These are phyloP conservation scores for Platyura marginata DNA, from an alignment of 1,140 invertebrate genomes.

Conservation along the genomic window DNA sequence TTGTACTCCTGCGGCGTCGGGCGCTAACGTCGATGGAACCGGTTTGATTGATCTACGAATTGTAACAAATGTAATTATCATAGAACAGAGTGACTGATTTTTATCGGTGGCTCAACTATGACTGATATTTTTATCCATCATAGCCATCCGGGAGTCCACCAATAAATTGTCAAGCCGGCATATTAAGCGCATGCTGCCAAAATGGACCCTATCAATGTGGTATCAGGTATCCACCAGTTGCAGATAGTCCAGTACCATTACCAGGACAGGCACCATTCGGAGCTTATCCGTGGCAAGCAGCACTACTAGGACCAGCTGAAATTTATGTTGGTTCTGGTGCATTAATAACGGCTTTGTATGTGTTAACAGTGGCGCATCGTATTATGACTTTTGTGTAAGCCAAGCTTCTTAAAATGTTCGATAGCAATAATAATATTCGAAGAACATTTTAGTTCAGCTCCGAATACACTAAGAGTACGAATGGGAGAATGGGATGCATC, in stretches of 20 bases:
- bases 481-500: constrained; percentile 49
- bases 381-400: constrained; percentile 37
- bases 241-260: constrained; percentile 8
- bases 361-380: constrained; percentile 50
- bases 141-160: background rate
- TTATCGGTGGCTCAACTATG: background rate
- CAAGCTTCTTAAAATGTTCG: too few relatives aligned
- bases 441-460: constrained; percentile 1
- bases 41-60: constrained; percentile 38
- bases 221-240: constrained; percentile 14
- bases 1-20: constrained; percentile 14
- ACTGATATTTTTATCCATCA: background rate
- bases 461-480: constrained; percentile 30
- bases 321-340: constrained; percentile 47
- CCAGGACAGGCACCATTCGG: constrained; percentile 17
- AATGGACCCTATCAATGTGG: constrained; percentile 20
- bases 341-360: constrained; percentile 37
- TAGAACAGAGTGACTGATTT: constrained; percentile 1
- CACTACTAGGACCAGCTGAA: constrained; percentile 27
- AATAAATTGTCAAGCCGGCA: constrained; percentile 3
- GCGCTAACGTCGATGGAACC: constrained; percentile 20
- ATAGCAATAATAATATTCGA: background rate
- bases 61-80: constrained; percentile 30
- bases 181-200: constrained; percentile 16
- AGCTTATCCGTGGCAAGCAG: constrained; percentile 23